These are phyloP conservation scores for Alentia gelatinosa DNA, from an alignment of 2,888 invertebrate species.

Conservation along the genomic window DNA sequence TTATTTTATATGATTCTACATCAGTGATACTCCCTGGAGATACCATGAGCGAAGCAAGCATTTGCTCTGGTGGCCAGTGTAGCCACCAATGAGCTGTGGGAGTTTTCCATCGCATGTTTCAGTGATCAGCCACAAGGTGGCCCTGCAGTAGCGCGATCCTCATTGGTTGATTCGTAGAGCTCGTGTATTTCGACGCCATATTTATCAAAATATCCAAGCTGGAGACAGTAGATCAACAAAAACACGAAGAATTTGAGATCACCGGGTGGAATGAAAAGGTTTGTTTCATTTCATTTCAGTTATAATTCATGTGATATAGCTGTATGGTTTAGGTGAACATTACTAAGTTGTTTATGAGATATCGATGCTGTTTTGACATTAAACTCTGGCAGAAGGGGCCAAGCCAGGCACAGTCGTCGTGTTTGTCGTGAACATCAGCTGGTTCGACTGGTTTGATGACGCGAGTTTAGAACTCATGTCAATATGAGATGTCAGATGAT, in stretches of 20 bases:
- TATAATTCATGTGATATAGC: not conserved
- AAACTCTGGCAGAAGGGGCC: too few relatives aligned
- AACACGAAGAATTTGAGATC: not conserved
- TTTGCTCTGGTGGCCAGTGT: too few relatives aligned
- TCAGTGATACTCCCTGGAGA: too few relatives aligned
- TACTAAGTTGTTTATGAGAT: not conserved
- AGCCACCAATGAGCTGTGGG: too few relatives aligned
- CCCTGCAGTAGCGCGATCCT: not conserved
- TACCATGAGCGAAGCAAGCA: too few relatives aligned
- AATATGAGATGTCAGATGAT: too few relatives aligned
- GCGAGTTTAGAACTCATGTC: too few relatives aligned
- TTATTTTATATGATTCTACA: too few relatives aligned
- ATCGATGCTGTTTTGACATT: not conserved
- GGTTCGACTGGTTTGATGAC: too few relatives aligned
- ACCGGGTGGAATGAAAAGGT: conserved; percentile 38
- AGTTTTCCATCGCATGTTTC: not conserved
- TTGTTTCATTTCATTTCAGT: not conserved
- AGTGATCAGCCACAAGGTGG: not conserved
- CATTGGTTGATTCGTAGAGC: not conserved
- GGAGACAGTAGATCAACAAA: not conserved
- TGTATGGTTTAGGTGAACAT: not conserved
- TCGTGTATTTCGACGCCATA: conserved; percentile 25
- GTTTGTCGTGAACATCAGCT: not conserved
- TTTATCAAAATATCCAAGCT: conserved; percentile 20
- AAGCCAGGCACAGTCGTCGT: not conserved